Evolutionary conservation across 2,797 vertebrate species (phyloP), one percentile per base, ranked within the genome.

Genomic region (Tenualosa thibaudeaui): DNA sequence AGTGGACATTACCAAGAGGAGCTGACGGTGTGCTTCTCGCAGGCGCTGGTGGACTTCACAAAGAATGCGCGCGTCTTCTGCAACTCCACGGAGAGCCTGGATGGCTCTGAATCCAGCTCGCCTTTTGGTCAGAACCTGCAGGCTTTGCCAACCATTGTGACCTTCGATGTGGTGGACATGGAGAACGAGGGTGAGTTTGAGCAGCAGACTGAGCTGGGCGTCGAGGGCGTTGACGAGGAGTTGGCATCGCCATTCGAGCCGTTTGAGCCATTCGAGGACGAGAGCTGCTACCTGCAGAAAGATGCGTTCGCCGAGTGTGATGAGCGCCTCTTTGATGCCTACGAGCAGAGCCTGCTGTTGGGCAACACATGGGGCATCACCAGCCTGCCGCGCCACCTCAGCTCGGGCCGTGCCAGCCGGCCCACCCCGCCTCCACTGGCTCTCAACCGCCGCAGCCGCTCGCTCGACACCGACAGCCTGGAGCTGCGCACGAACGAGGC

Each of bases 151-250:
- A 95, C 98, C 81, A 99, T 99, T 91, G 97, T 99, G 86, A 99
- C 97, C 0, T 99, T 99, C 24, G 98, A 99, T 19, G 96, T 99
- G 0, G 98, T 97, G 0, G 97, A 99, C 0, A 96, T 99, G 92
- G 97, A 99, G 60, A 98, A 98, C 1, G 98, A 99, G 90, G 98
- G 97, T 0, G 97, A 98, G 87, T 99, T 97, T 0, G 98, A 99
- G 78, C 96, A 97, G 88, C 97, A 95, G 82, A 95, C 96, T 0
- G 97, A 97, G 86, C 95, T 98, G 93, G 97, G 94, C 0, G 50
- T 51, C 0, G 95, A 95, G 0, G 97, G 96, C 0, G 54, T 22
- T 0, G 97, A 96, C 90, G 96, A 97, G 90, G 97, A 97, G 85
- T 93, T 97, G 3, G 93, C 97, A 0, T 95, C 96, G 0, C 96